phyloP scores from a whole-genome alignment of 2,113 vertebrate species.

The Halichoeres trimaculatus region DNA sequence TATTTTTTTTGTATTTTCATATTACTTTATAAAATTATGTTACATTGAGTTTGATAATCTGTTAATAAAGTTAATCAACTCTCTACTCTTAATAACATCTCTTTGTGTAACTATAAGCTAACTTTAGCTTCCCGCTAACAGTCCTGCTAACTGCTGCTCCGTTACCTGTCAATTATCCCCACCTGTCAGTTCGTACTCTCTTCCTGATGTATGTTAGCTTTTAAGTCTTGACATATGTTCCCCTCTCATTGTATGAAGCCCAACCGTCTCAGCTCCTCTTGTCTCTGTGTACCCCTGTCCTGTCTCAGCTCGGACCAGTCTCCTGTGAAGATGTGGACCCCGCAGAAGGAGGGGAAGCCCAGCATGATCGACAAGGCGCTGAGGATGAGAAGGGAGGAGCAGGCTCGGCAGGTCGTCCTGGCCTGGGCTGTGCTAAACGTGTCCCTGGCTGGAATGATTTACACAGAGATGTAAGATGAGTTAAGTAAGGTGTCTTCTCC shows the following conservation, averaged over 20 bases:
- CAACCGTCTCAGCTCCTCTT: not conserved
- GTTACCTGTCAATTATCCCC: no score
- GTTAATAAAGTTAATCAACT: no score
- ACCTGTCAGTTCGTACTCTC: no score
- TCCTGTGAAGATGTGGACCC: constrained; percentile 77
- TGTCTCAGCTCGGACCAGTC: constrained; percentile 28
- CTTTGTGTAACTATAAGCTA: constrained; percentile 27
- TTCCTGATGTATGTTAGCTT: not conserved
- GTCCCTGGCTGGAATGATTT: constrained; percentile 94
- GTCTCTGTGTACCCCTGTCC: not conserved
- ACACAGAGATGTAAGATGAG: constrained; percentile 91
- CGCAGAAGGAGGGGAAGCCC: constrained; percentile 75
- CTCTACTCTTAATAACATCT: no score
- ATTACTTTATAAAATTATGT: no score
- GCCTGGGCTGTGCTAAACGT: constrained; percentile 95
- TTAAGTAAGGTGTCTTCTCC: not conserved
- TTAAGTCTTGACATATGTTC: not conserved
- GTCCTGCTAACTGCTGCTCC: constrained; percentile 9
- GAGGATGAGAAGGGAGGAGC: constrained; percentile 90
- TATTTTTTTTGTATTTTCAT: no score
- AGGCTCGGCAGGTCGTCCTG: constrained; percentile 89
- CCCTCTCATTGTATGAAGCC: not conserved
- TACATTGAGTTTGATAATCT: no score
- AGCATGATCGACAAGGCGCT: constrained; percentile 91
- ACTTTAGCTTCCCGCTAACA: constrained; percentile 46